These are phyloP conservation scores for Thripadectes ignobilis DNA, from an alignment of 2,797 vertebrate genomes.

Conservation along the genomic window DNA sequence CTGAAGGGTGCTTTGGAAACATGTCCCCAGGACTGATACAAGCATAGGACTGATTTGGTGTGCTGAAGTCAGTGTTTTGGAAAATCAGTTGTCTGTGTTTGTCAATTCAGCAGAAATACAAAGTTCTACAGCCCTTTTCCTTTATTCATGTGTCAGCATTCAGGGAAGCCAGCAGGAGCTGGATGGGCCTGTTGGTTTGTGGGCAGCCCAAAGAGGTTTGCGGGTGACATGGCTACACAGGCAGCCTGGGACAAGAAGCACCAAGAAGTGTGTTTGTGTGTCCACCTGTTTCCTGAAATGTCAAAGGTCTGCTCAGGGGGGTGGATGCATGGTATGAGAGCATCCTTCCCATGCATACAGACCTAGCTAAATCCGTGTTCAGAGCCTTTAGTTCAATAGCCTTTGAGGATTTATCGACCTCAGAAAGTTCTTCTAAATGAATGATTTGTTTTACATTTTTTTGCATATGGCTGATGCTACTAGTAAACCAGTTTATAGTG, in stretches of 20 bases:
- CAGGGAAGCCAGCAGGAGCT: neutral
- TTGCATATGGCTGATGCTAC: conserved; percentile 11
- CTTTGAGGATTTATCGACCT: neutral
- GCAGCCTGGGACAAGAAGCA: neutral
- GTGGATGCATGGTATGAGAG: neutral
- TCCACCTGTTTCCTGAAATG: neutral
- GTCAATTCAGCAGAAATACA: neutral
- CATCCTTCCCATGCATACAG: neutral
- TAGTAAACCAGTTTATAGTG: neutral
- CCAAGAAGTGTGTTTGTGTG: neutral
- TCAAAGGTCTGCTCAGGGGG: neutral
- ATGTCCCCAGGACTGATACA: rapidly evolving
- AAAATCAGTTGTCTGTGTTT: neutral
- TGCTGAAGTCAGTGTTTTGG: neutral
- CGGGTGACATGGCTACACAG: neutral
- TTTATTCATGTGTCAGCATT: neutral
- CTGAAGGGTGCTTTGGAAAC: neutral
- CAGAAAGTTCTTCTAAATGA: conserved; percentile 33
- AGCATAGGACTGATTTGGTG: neutral
- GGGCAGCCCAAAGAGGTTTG: neutral
- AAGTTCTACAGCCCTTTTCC: neutral
- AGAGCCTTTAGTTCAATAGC: neutral
- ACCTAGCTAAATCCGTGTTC: neutral
- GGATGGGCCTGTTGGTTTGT: neutral
- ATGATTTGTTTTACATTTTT: conserved; percentile 8